Base-by-base conservation (phyloP, 2,113 vertebrate genomes). In the Crocuta crocuta region DNA sequence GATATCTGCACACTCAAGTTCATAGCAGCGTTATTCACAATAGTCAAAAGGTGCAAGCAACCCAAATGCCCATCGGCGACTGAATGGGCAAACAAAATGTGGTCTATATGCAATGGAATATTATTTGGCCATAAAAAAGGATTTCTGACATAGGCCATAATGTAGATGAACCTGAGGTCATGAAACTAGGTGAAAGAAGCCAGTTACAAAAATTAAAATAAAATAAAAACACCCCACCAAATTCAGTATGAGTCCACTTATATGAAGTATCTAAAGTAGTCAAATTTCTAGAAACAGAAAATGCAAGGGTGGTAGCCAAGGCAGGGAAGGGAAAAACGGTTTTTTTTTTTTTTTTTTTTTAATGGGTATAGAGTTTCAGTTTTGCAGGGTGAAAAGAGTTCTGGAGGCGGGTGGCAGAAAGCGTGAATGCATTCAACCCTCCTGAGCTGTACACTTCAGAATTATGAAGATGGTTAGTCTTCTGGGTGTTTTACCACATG, bases 381-480 rank as follows among this genome's bases (percentile, higher is more conserved):
- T 97, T 83, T 91, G 11, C 53, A 83, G 85, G 93, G 80, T 63
- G 74, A 81, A 63, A 73, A 70, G 23, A 24, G 7, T 58, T 82
- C 66, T 78, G 61, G 66, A 50, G 53, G n/a, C 28, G 66, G 61
- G 11, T 26, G 79, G 31, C 26, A 68, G 21, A n/a, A 21, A 81
- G 10, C 21, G 23, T 28, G 35, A 86, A 90, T n/a, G 13, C 39
- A 24, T 12, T 90, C 58, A 53, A 13, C 13, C 7, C 39, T 23
- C 45, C 24, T 58, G 10, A 96, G 15, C 24, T 53, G 1, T 39
- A 74, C 21, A n/a, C 24, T 66, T 88, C 71, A 68, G 74, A 70
- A 50, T 82, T 11, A 50, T 31, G 48, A 71, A 68, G 55, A 87
- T 83, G 53, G 50, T 73, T 35, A 70, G 66, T 83, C 65, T 83